Conservation (phyloP, 2,797 vertebrate species). For the Hemitrygon akajei region DNA sequence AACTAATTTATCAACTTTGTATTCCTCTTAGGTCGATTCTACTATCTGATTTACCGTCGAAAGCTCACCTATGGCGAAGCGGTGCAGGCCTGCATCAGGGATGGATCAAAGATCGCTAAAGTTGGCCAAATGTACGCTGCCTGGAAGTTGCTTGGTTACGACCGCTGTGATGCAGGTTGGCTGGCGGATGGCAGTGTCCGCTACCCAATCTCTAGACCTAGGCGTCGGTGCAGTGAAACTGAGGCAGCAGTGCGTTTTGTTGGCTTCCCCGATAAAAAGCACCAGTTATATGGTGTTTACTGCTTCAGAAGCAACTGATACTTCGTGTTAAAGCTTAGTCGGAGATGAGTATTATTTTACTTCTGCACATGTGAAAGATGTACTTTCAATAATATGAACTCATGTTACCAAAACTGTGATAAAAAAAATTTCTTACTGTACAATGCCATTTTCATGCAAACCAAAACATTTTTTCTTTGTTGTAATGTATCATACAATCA, state of each 20-base stretch:
- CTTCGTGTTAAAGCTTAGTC: constrained; percentile 39
- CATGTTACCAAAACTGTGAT: constrained; percentile 82
- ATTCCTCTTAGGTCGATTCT: constrained; percentile 67
- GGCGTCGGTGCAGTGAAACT: constrained; percentile 84
- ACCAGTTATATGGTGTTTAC: constrained; percentile 87
- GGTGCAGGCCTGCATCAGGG: constrained; percentile 70
- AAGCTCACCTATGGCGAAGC: constrained; percentile 82
- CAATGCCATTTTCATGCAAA: constrained; percentile 59
- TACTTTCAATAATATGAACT: constrained; percentile 62
- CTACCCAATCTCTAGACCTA: constrained; percentile 84
- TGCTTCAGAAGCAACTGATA: constrained; percentile 75
- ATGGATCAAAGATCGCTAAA: constrained; percentile 79
- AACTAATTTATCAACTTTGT: background rate
- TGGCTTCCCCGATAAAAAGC: constrained; percentile 82
- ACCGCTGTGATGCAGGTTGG: constrained; percentile 92
- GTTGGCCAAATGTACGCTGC: constrained; percentile 86
- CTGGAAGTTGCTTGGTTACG: constrained; percentile 83
- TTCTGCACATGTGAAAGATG: constrained; percentile 56
- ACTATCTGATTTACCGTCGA: constrained; percentile 79
- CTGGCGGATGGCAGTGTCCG: constrained; percentile 89
- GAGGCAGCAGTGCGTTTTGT: constrained; percentile 82
- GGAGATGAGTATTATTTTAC: constrained; percentile 40
- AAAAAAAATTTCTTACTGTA: constrained; percentile 65
- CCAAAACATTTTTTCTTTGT: constrained; percentile 54
- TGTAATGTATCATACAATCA: constrained; percentile 55